Evolutionary conservation across 2,113 vertebrate species (phyloP), one percentile per base, ranked within the genome.

Genomic region (Megaceryle maxima): DNA sequence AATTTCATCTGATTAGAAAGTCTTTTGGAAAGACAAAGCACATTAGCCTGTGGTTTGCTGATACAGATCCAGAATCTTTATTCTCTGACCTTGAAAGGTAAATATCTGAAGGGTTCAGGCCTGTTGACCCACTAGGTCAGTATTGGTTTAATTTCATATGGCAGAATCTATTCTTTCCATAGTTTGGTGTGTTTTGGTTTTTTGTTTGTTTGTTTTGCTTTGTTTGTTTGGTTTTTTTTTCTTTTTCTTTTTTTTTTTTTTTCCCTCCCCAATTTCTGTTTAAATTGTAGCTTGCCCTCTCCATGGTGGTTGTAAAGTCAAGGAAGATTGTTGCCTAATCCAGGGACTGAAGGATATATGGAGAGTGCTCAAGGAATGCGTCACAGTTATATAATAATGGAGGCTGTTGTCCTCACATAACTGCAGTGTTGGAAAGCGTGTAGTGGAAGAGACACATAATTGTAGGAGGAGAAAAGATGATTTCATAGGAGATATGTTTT

Each of bases 331-430:
- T 66, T 92, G 44, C 57, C 44, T 66, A 51, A 63, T 87, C 35
- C 62, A 60, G 41, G 22, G 44, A 33, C 79, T 62, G 55, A 82
- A 91, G 73, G 62, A 67, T 84, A n/a, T 68, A 68, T 87, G 70
- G 70, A 91, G n/a, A 64, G 62, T 50, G 72, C 81, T 94, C 41
- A 66, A 91, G 67, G 84, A 90, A 59, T 87, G 87, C 2, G 9
- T 93, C 84, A 90, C 74, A 39, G 70, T 92, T 96, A 76, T 24
- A 44, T 87, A 92, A 91, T 91, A 82, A 90, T 55, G 70, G 84
- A 80, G 79, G 75, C 50, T 80, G 74, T 87, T 92, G 77, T 84
- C 84, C 90, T 93, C 86, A 53, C 14, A 6, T 92, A 90, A 83
- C 88, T 92, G 83, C 46, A 57, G 73, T 51, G 46, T 64, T 91